These are phyloP conservation scores for Geotrypetes seraphini DNA, from an alignment of 2,797 vertebrate genomes.

Conservation along the genomic window DNA sequence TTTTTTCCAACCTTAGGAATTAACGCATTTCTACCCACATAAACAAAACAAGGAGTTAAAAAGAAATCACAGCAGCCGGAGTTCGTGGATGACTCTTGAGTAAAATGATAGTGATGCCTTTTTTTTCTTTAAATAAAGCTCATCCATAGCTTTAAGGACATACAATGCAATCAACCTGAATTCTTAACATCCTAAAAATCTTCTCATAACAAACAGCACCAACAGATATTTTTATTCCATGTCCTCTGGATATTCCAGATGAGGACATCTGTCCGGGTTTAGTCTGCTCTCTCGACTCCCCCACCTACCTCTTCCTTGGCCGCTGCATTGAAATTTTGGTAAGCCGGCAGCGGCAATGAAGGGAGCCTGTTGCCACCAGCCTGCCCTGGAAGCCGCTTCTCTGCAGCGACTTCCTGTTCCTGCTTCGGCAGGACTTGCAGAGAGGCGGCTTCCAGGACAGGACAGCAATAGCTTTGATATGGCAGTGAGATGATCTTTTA, in stretches of 20 bases:
- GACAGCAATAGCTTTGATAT: no score
- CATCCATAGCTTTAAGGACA: slow-evolving; percentile 9
- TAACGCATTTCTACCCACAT: neutral
- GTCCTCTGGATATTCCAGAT: slow-evolving; percentile 51
- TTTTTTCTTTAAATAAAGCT: slow-evolving; percentile 6
- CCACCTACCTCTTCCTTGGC: no score
- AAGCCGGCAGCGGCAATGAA: no score
- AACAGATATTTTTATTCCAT: slow-evolving; percentile 19
- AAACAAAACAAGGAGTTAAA: neutral
- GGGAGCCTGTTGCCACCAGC: no score
- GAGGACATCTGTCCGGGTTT: no score
- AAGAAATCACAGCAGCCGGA: neutral
- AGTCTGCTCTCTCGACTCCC: no score
- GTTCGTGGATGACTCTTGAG: neutral
- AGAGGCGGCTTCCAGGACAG: no score
- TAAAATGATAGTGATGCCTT: neutral
- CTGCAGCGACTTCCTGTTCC: no score
- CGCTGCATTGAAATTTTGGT: no score
- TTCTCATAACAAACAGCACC: neutral
- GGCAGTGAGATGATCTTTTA: no score
- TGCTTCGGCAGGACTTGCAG: no score
- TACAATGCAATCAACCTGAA: slow-evolving; percentile 21
- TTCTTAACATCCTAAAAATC: slow-evolving; percentile 3
- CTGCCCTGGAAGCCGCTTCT: no score
- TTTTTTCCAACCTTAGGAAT: slow-evolving; percentile 2